Evolutionary conservation across 64 coral and sea anemone genomes (phyloP).

Genomic region (Stylophora pistillata): DNA sequence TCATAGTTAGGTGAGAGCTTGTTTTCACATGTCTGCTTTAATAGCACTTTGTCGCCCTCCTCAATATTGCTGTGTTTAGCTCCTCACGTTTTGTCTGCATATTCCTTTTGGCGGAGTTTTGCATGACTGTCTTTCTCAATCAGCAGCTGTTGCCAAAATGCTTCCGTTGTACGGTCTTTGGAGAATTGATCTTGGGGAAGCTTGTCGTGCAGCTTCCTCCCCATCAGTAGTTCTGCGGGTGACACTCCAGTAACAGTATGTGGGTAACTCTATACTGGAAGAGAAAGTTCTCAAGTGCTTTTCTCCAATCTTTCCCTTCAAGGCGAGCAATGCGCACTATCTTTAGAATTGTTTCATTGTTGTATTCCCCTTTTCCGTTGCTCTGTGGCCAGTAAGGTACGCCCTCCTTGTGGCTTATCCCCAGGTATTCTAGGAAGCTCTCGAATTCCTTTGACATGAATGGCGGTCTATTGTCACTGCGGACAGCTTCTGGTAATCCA

Average conservation of each 20-base stretch:
- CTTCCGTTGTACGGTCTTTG: conserved; percentile 26
- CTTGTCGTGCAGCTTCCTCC: conserved; percentile 52
- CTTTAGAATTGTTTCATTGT: conserved; percentile 58
- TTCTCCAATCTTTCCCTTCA: conserved; percentile 49
- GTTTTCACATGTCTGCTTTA: conserved; percentile 62
- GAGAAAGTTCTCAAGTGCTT: conserved; percentile 32
- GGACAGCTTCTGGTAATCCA: conserved; percentile 9
- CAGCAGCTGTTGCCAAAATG: conserved; percentile 36
- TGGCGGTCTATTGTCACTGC: conserved; percentile 27
- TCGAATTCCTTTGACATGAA: conserved; percentile 54
- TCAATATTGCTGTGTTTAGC: conserved; percentile 42
- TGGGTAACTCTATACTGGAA: conserved; percentile 48
- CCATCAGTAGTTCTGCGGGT: conserved; percentile 50
- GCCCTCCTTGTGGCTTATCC: conserved; percentile 62
- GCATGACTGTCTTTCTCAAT: conserved; percentile 27
- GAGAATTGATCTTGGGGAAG: conserved; percentile 22
- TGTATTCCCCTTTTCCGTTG: conserved; percentile 58
- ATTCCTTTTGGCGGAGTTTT: conserved; percentile 46
- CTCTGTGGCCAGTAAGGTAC: conserved; percentile 67
- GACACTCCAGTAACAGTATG: conserved; percentile 42
- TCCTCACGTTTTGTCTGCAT: conserved; percentile 40
- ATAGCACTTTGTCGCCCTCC: conserved; percentile 49
- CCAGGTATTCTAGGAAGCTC: conserved; percentile 25
- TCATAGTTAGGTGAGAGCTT: conserved; percentile 54
- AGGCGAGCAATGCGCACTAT: conserved; percentile 55